Evolutionary conservation across 2,888 invertebrate species (phyloP).

Genomic region (Drosophila falleni): DNA sequence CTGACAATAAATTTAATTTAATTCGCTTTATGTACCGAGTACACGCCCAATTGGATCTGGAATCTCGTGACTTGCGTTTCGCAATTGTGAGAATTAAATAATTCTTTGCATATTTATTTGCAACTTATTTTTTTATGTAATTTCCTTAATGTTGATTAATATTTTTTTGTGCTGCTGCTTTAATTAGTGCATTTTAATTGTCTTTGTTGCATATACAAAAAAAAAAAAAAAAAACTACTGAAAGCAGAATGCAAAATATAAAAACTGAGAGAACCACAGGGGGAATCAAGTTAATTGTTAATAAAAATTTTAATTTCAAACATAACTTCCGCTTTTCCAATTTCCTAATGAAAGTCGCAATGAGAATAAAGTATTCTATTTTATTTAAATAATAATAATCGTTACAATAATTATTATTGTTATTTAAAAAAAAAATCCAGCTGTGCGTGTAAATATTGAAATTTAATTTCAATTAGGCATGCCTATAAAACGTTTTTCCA

Average conservation of each 20-base stretch:
- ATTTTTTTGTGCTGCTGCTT: conserved; percentile 42
- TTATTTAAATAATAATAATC: conserved; percentile 1
- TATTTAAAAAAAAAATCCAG: conserved; percentile 10
- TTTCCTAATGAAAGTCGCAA: conserved; percentile 3
- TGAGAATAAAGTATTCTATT: conserved; percentile 7
- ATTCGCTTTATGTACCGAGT: conserved; percentile 56
- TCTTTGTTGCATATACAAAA: conserved; percentile 28
- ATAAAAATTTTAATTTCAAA: conserved; percentile 4
- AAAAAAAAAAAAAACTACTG: conserved; percentile 6
- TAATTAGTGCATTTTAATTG: conserved; percentile 48
- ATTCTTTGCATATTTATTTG: conserved; percentile 78
- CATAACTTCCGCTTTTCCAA: conserved; percentile 18
- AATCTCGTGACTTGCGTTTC: conserved; percentile 76
- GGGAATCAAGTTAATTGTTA: conserved; percentile 10
- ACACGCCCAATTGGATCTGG: conserved; percentile 68
- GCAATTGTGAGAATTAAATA: conserved; percentile 77
- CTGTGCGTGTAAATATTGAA: conserved; percentile 38
- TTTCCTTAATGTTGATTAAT: conserved; percentile 69
- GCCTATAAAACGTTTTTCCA: conserved; percentile 64
- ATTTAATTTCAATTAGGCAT: conserved; percentile 38
- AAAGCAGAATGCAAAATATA: conserved; percentile 20
- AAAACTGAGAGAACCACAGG: conserved; percentile 3
- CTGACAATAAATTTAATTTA: conserved; percentile 71
- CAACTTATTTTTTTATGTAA: conserved; percentile 46
- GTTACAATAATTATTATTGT: background rate